Evolutionary conservation across 2,113 vertebrate genomes (phyloP).

Genomic region (Lepidothrix coronata): DNA sequence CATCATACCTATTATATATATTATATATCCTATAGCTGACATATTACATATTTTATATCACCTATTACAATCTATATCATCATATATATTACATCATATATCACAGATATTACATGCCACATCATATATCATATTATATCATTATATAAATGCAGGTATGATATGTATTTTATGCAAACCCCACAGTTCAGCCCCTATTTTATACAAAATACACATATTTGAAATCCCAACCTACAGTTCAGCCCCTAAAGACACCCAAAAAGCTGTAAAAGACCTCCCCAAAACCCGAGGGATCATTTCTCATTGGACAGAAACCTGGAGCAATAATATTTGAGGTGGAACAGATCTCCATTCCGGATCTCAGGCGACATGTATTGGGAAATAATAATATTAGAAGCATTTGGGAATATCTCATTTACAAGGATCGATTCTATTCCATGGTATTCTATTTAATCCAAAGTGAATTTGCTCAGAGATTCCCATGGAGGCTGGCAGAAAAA

Average conservation of each 20-base stretch:
- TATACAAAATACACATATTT: not conserved
- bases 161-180: not conserved
- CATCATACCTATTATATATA: not conserved
- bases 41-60: not conserved
- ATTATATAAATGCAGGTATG: accelerated
- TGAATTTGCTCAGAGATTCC: not conserved
- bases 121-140: too few species aligned
- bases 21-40: not conserved
- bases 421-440: not conserved
- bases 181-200: not conserved
- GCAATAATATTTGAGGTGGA: not conserved
- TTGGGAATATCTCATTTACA: not conserved
- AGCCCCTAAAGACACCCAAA: not conserved
- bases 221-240: not conserved
- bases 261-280: not conserved
- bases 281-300: not conserved
- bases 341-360: not conserved
- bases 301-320: not conserved
- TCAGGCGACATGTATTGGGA: not conserved
- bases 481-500: accelerated
- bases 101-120: not conserved
- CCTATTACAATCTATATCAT: not conserved
- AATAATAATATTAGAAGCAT: not conserved
- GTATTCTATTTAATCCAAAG: not conserved
- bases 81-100: not conserved